Conservation (phyloP, 1,140 invertebrate genomes). For the Asbolus verrucosus region DNA sequence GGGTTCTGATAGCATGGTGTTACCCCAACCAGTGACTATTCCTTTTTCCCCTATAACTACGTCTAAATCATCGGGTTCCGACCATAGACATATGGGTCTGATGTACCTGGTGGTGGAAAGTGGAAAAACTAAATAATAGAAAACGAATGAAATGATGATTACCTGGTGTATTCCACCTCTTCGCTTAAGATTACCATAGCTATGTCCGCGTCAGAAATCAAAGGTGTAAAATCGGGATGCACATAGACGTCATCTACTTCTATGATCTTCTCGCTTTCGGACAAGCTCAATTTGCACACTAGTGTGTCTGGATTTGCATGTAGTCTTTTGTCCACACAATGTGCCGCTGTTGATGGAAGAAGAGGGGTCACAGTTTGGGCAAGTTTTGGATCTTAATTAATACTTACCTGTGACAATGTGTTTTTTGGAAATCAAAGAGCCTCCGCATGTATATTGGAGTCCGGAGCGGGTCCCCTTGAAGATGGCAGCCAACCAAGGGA, state of each 20-base stretch:
- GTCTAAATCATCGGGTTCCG: conserved; percentile 60
- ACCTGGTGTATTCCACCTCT: conserved; percentile 56
- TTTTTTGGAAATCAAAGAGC: conserved; percentile 69
- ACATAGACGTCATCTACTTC: conserved; percentile 63
- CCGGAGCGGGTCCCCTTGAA: conserved; percentile 64
- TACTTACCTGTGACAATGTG: conserved; percentile 69
- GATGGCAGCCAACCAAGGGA: conserved; percentile 70
- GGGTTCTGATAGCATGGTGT: conserved; percentile 66
- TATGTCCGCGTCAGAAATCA: conserved; percentile 60
- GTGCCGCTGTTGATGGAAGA: conserved; percentile 65
- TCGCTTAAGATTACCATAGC: conserved; percentile 56
- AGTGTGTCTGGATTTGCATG: conserved; percentile 53
- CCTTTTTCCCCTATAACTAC: conserved; percentile 60
- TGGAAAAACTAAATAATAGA: no score
- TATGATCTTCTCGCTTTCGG: conserved; percentile 57
- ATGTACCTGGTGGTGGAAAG: conserved; percentile 64
- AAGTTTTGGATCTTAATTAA: no score
- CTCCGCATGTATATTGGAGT: conserved; percentile 71
- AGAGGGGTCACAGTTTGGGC: background rate
- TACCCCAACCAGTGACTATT: conserved; percentile 72
- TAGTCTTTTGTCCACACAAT: conserved; percentile 64
- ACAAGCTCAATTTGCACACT: conserved; percentile 62
- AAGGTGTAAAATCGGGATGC: conserved; percentile 62
- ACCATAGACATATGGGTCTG: conserved; percentile 72
- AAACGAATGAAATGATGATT: no score